Percentiles rank a stretch among this genome's conserved stretches.
Conservation (phyloP, 2,797 vertebrate genomes). For the Amblyopsis hoosieri region DNA sequence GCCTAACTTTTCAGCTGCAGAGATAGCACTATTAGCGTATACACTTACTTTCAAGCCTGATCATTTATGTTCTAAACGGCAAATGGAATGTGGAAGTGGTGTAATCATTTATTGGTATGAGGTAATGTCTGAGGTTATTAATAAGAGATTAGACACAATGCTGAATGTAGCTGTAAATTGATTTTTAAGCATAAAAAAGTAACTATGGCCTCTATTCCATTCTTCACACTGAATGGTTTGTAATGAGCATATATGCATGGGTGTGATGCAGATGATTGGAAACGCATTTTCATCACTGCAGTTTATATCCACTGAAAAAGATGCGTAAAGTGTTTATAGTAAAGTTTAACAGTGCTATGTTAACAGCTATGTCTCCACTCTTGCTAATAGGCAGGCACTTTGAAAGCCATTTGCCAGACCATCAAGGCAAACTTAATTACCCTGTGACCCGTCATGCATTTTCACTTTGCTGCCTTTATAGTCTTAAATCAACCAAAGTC, state of each 20-base stretch:
- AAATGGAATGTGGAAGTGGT: slow-evolving; percentile 42
- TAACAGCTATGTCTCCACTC: slow-evolving; percentile 34
- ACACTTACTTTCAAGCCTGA: slow-evolving; percentile 35
- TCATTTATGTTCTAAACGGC: slow-evolving; percentile 17
- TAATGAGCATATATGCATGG: slow-evolving; percentile 42
- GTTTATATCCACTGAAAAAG: slow-evolving; percentile 8
- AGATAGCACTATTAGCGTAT: slow-evolving; percentile 5
- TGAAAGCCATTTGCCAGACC: slow-evolving; percentile 43
- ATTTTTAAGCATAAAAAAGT: slow-evolving; percentile 50
- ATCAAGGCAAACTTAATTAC: slow-evolving; percentile 49
- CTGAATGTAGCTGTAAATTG: slow-evolving; percentile 38
- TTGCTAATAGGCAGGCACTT: slow-evolving; percentile 43
- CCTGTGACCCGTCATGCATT: slow-evolving; percentile 56
- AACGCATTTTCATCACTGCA: slow-evolving; percentile 25
- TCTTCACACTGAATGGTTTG: slow-evolving; percentile 45
- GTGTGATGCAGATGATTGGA: slow-evolving; percentile 23
- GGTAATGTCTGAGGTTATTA: slow-evolving; percentile 47
- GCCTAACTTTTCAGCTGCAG: slow-evolving; percentile 2
- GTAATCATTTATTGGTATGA: slow-evolving; percentile 37
- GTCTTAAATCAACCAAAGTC: slow-evolving; percentile 34
- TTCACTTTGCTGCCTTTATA: slow-evolving; percentile 24
- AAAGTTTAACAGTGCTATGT: slow-evolving; percentile 30
- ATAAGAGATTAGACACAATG: slow-evolving; percentile 48
- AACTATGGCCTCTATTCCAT: slow-evolving; percentile 23
- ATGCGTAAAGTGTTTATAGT: slow-evolving; percentile 6